Conservation (phyloP, 1,140 invertebrate genomes). For the Hylaeus volcanicus region DNA sequence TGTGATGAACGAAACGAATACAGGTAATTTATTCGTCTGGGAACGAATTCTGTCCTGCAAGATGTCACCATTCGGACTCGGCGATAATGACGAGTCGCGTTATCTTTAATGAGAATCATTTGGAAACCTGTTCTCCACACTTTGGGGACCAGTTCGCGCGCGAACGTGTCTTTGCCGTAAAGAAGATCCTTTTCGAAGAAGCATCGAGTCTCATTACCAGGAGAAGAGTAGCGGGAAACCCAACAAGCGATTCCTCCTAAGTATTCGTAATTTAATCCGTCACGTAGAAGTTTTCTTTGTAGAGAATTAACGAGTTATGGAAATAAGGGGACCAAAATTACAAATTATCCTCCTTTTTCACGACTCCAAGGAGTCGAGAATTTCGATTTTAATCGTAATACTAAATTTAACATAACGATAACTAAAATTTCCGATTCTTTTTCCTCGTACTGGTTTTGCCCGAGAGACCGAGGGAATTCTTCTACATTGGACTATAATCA, state of each 20-base stretch:
- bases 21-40: not conserved
- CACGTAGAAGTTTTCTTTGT: not conserved
- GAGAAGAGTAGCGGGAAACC: not conserved
- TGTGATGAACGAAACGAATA: no score
- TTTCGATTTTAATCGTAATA: no score
- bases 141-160: not conserved
- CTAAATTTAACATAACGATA: no score
- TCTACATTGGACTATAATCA: no score
- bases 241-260: not conserved
- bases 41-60: not conserved
- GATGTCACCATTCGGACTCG: not conserved
- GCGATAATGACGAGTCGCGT: not conserved
- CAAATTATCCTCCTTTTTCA: not conserved
- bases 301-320: constrained; percentile 9
- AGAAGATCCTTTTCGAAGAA: constrained; percentile 18
- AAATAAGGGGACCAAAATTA: not conserved
- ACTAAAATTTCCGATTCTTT: no score
- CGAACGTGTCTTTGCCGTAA: not conserved
- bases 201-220: not conserved
- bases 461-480: no score
- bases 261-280: constrained; percentile 3
- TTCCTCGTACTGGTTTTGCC: no score
- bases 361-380: no score
- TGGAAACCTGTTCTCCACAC: constrained; percentile 5
- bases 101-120: constrained; percentile 29